Conservation (phyloP, 2,888 invertebrate species). For the Eremobia ochroleuca region DNA sequence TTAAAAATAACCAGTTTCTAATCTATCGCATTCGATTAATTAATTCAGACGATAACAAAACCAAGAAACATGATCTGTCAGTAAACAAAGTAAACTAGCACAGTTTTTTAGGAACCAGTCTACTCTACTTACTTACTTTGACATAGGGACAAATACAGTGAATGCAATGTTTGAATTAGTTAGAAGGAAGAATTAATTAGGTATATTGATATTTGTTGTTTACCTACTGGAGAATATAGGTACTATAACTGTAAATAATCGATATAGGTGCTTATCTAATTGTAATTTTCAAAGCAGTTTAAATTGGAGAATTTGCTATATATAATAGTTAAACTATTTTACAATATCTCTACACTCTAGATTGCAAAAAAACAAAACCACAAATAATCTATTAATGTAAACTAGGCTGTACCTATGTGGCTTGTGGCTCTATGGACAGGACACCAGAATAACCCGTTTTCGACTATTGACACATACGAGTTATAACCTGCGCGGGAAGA, state of each 20-base stretch:
- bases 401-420: conserved; percentile 33
- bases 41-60: conserved; percentile 4
- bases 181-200: not conserved
- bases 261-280: not conserved
- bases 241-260: not conserved
- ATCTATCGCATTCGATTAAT: conserved; percentile 5
- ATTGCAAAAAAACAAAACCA: conserved; percentile 8
- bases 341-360: not conserved
- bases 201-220: not conserved
- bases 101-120: conserved; percentile 6
- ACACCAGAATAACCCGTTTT: conserved; percentile 55
- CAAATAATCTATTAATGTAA: conserved; percentile 28
- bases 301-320: not conserved
- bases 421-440: conserved; percentile 34
- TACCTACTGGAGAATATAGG: not conserved
- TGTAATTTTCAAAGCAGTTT: not conserved
- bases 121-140: conserved; percentile 19
- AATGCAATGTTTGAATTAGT: not conserved
- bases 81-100: conserved; percentile 29
- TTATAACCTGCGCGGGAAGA: conserved; percentile 41
- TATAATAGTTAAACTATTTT: conserved; percentile 5
- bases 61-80: conserved; percentile 20
- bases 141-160: conserved; percentile 6
- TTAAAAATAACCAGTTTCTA: conserved; percentile 17
- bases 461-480: conserved; percentile 54